These are phyloP conservation scores for Eurytoma adleriae DNA, from an alignment of 2,888 invertebrate species.

Conservation along the genomic window DNA sequence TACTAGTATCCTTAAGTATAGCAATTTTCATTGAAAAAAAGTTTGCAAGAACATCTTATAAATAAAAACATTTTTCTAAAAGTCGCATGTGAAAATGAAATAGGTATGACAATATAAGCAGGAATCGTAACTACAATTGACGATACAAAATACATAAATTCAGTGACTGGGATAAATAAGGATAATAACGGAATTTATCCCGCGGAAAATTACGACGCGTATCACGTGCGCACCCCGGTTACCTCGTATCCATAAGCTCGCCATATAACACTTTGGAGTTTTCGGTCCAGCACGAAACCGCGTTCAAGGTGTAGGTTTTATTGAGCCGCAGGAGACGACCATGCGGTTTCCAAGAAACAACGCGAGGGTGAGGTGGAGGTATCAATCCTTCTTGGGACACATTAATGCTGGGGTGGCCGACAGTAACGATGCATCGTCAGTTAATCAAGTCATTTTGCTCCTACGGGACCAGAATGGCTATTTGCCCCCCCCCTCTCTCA, in stretches of 20 bases:
- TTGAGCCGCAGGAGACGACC: constrained; percentile 4
- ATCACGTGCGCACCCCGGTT: constrained; percentile 11
- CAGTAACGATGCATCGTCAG: constrained; percentile 65
- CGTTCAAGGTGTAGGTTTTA: constrained; percentile 11
- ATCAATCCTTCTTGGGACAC: constrained; percentile 50
- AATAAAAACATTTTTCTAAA: too few species aligned
- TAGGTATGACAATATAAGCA: too few species aligned
- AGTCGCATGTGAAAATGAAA: too few species aligned
- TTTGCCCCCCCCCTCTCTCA: constrained; percentile 25
- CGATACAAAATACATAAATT: too few species aligned
- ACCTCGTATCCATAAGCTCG: too few species aligned
- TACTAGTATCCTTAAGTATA: too few species aligned
- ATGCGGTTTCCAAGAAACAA: neutral
- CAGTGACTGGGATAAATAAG: neutral
- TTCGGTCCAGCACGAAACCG: neutral
- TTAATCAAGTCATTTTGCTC: constrained; percentile 75
- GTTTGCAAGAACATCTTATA: neutral
- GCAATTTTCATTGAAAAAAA: too few species aligned
- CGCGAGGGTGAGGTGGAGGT: constrained; percentile 8
- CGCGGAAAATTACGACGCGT: constrained; percentile 27
- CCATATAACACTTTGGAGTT: neutral
- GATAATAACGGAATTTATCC: constrained; percentile 45
- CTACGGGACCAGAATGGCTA: constrained; percentile 58
- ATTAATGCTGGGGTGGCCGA: constrained; percentile 34
- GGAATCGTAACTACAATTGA: too few species aligned